phyloP scores from a whole-genome alignment of 2,797 vertebrate genomes.

The Gambelia wislizenii region DNA sequence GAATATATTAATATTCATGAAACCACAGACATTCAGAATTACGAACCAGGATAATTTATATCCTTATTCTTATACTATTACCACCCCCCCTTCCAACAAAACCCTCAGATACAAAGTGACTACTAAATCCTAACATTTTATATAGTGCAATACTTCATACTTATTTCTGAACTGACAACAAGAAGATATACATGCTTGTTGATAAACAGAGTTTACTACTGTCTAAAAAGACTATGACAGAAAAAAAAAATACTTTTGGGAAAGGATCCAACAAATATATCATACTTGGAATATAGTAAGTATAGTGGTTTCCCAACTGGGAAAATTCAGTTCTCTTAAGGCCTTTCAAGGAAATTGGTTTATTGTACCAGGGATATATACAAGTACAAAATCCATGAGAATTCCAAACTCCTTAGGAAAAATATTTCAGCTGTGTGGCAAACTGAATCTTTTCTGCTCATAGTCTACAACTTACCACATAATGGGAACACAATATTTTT shows the following conservation, averaged over 20 bases:
- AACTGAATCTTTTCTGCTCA: neutral
- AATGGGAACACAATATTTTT: neutral
- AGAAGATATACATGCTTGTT: neutral
- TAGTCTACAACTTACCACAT: neutral
- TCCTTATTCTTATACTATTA: constrained; percentile 41
- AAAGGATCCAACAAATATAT: neutral
- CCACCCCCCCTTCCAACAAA: neutral
- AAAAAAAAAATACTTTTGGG: neutral
- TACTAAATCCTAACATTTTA: neutral
- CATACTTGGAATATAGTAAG: neutral
- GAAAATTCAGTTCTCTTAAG: neutral
- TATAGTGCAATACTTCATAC: neutral
- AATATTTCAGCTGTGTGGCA: neutral
- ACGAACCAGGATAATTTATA: constrained; percentile 47
- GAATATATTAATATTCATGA: constrained; percentile 69
- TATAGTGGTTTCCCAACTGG: neutral
- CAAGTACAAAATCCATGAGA: neutral
- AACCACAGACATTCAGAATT: constrained; percentile 55
- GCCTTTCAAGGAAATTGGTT: neutral
- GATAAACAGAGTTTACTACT: constrained; percentile 9
- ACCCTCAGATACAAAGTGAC: neutral
- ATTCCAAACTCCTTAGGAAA: neutral
- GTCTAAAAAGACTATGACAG: constrained; percentile 2
- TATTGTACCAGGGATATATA: neutral
- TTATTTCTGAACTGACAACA: constrained; percentile 3